Conservation (phyloP, 2,797 vertebrate species). For the Spheniscus humboldti region DNA sequence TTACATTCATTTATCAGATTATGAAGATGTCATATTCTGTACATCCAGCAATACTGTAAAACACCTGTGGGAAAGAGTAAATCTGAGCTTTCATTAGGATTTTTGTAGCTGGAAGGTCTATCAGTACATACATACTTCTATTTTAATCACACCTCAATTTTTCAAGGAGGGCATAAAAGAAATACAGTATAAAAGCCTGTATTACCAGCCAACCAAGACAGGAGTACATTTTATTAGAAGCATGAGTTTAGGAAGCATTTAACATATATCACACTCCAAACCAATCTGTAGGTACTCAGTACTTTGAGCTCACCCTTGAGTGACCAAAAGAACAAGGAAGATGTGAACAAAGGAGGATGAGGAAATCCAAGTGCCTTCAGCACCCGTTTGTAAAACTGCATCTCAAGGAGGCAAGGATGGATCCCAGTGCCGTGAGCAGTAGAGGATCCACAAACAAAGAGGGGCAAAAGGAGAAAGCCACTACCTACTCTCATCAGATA, state of each 20-base stretch:
- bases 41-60: not conserved
- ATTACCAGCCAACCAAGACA: not conserved
- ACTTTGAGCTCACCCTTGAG: not conserved
- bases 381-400: not conserved
- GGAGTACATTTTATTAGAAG: not conserved
- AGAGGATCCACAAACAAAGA: not conserved
- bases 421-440: not conserved
- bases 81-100: not conserved
- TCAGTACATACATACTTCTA: not conserved
- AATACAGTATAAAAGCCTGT: not conserved
- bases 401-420: not conserved
- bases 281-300: not conserved
- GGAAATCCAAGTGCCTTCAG: not conserved
- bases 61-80: not conserved
- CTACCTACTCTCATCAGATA: not conserved
- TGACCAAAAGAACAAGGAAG: not conserved
- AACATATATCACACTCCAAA: not conserved
- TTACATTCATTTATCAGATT: not conserved
- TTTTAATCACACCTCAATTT: not conserved
- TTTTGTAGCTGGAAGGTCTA: not conserved
- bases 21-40: not conserved
- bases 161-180: not conserved
- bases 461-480: not conserved
- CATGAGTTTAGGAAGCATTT: not conserved
- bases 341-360: accelerated